Base-by-base conservation (phyloP, 2,888 invertebrate species). In the Macrophya alboannulata region DNA sequence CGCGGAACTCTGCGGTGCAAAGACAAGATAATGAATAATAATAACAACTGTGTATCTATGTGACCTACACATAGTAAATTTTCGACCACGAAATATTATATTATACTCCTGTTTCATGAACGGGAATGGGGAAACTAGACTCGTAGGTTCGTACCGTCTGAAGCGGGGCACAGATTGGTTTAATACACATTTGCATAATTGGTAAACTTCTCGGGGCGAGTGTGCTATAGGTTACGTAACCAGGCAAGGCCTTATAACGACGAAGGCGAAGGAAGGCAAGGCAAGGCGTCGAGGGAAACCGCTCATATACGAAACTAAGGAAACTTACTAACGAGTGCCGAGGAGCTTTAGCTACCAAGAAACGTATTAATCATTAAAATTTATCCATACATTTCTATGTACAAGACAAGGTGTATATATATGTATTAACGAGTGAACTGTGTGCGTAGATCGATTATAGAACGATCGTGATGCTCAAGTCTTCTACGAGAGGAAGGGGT, bases 101-200 rank as follows among this genome's bases (percentile, higher is more conserved):
- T 68, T 68, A 31, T 37, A 21, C 72, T 45, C 45, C 21, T 8
- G 72, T 74, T 74, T 74, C 72, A 45, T 25, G 72, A 74, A 74
- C 45, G 43, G 72, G n/a, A 45, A 68, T n/a, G 10, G 82, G 31
- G 62, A 65, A 82, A 48, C 82, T 82, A 82, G 62, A 45, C 82
- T 82, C 68, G 62, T 40, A 68, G 68, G 68, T 65, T 48, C 71
- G 45, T 76, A 65, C 45, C 37, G 79, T 77, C 77, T 62, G n/a
- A n/a, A 62, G n/a, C 43, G 43, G n/a, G 6, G 62, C 79, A 81
- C 79, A 81, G 79, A 81, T 81, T 81, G 79, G 51, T 81, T 81
- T 81, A 81, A 81, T 85, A 85, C 81, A 77, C 77, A 85, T 85
- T 85, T 85, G 76, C 85, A 85, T 85, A 85, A 85, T 85, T 85